phyloP scores from a whole-genome alignment of 2,888 invertebrate genomes.

The Bruchidius siliquastri region DNA sequence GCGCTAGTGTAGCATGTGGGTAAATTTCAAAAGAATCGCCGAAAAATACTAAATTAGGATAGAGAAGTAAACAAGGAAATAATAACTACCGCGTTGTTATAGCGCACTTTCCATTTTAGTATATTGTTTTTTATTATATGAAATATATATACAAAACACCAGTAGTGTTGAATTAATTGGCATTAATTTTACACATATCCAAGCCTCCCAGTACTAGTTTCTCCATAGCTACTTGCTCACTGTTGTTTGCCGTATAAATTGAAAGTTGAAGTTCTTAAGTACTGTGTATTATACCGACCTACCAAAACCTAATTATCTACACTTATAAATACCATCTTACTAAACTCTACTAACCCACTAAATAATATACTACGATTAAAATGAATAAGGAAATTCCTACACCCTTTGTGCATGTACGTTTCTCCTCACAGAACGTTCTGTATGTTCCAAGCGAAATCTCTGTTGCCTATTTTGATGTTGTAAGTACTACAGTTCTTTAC shows the following conservation, averaged over 20 bases:
- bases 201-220: no score
- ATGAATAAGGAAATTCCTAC: background rate
- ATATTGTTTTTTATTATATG: no score
- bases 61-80: no score
- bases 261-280: background rate
- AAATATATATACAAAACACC: no score
- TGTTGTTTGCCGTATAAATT: background rate
- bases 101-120: no score
- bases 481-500: background rate
- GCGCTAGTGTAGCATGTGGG: no score
- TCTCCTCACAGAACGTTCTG: background rate
- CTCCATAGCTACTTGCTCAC: no score
- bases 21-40: no score
- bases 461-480: background rate
- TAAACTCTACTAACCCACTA: background rate
- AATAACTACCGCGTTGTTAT: no score
- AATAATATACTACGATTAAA: background rate
- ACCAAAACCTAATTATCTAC: background rate
- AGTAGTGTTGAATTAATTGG: no score
- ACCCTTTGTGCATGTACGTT: background rate
- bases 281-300: background rate
- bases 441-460: background rate
- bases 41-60: no score
- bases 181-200: no score
- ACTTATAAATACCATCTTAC: background rate